Evolutionary conservation across 1,140 invertebrate species (phyloP), one percentile per base, ranked within the genome.

Genomic region (Monomorium pharaonis): DNA sequence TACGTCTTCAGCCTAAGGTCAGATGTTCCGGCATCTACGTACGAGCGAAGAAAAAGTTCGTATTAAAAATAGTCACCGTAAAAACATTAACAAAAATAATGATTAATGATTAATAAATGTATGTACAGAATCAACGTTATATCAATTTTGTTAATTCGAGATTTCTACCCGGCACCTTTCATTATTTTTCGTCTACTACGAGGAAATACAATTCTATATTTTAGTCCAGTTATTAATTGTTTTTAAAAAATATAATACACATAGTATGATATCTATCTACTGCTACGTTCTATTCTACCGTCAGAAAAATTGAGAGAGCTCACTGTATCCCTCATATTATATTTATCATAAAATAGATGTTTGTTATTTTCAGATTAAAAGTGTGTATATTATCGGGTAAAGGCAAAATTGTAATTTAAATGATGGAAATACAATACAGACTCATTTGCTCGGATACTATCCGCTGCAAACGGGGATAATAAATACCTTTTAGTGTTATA

Each of bases 1-100:
- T 98, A 98, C 0, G 97, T 98, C 93, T 96, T 97, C 69, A 98
- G 93, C 67, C 96, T 95, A 14, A 98, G 93, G 6, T 89, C 92
- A 21, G 33, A 54, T 58, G 69, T 3, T 33, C 21, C 60, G 12
- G 72, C n/a, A 56, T 60, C 89, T 89, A 12, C 9, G 9, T 2
- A 75, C 10, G 27, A 69, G 84, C 3, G 16, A 30, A 49, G 37
- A 83, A 24, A 18, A 81, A 33, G 24, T 54, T 44, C 1, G n/a
- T 21, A n/a, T n/a, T n/a, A n/a, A n/a, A 58, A 42, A 24, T 42
- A 21, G 5, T 6, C 42, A 54, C 21, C 4, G 0, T 9, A 7
- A 56, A 27, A 10, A 0, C 18, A 21, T 42, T 5, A 37, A 3
- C 5, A 27, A n/a, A 37, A n/a, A 12, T 18, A n/a, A 12, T 18